Evolutionary conservation across 2,113 vertebrate species (phyloP), one percentile per base, ranked within the genome.

Genomic region (Nannobrachium achirus): DNA sequence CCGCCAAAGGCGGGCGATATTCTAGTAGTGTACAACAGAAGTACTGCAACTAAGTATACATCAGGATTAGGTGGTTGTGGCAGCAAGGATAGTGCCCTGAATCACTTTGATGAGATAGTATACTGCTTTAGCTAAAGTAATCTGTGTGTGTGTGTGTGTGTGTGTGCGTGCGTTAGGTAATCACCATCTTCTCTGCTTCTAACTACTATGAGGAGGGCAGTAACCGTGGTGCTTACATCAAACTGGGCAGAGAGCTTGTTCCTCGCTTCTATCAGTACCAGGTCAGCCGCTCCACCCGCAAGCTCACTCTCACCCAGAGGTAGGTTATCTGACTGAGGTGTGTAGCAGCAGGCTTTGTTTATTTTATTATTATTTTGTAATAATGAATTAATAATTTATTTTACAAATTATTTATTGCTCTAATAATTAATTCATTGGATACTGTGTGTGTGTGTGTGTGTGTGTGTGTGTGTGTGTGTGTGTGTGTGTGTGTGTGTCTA

Each of bases 151-250:
- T n/a, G 4, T 51, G 13, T 40, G 15, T 40, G n/a, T 6, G 15
- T 18, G 38, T 19, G 48, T 67, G 16, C 50, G n/a, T 72, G 2
- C 41, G 57, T 41, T 11, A 0, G 98, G 96, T 99, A 18, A 92
- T 99, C 88, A 99, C 97, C 41, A 89, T 99, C 75, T 99, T 99
- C 92, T 99, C 98, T 48, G 97, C 98, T 0, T 99, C 98, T 18
- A 99, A 99, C 89, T 99, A 99, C 71, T 99, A 98, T 0, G 96
- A 96, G 82, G 95, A 96, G 74, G 97, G 96, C 75, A 99, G 98
- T 77, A 99, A 99, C 88, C 93, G 95, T 0, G 98, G 98, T 0
- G 98, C 98, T 0, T 99, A 98, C 67, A 78, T 99, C 78, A 98
- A 93, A 86, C 73, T 99, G 80, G 91, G 93, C 9, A 89, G 87